Conservation (phyloP, 1,140 invertebrate genomes). For the Ceratosolen solmsi region DNA sequence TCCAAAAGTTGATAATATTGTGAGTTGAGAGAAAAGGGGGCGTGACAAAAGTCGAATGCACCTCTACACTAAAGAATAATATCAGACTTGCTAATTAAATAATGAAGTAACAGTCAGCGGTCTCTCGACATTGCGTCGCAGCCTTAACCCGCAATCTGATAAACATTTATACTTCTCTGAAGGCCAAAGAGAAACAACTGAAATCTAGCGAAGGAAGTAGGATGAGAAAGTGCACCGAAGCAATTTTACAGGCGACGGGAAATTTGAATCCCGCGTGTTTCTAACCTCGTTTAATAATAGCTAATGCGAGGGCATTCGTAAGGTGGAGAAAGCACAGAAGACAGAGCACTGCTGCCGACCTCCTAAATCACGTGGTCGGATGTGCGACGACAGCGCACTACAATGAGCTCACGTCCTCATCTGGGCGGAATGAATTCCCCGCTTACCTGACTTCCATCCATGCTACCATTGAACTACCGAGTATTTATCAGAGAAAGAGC, state of each 20-base stretch:
- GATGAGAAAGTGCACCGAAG: not conserved
- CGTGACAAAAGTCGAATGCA: too few relatives aligned
- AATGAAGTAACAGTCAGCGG: too few relatives aligned
- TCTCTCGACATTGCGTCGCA: too few relatives aligned
- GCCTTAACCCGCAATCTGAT: too few relatives aligned
- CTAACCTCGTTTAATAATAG: constrained; percentile 5
- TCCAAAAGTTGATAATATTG: too few relatives aligned
- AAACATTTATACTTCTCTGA: too few relatives aligned
- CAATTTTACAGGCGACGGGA: not conserved
- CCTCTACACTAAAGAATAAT: too few relatives aligned
- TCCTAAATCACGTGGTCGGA: constrained; percentile 32
- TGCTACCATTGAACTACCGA: constrained; percentile 27
- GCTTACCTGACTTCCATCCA: not conserved
- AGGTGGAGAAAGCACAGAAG: not conserved
- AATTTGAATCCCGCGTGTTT: constrained; percentile 38
- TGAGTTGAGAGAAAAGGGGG: too few relatives aligned
- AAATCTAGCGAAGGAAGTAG: too few relatives aligned
- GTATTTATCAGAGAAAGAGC: not conserved
- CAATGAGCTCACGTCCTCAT: not conserved
- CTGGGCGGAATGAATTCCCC: not conserved
- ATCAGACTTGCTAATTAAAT: too few relatives aligned
- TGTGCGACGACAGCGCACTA: not conserved
- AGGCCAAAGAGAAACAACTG: too few relatives aligned
- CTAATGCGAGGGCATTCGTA: not conserved
- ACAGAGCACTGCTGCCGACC: not conserved